phyloP scores from a whole-genome alignment of 2,113 vertebrate genomes.

The Rhinogobius similis region DNA sequence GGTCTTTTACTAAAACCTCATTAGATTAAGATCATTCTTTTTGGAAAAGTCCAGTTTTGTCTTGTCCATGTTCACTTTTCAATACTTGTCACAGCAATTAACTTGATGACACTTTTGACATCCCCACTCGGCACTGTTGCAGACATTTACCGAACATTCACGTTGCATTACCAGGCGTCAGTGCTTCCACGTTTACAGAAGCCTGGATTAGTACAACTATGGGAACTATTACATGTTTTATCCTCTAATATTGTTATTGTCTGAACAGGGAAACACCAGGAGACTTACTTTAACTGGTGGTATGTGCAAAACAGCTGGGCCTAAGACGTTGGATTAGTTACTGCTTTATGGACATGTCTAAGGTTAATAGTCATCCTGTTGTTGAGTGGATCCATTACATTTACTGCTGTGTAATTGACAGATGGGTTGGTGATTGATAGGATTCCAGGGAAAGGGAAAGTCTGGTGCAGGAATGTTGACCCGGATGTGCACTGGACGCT shows the following conservation, averaged over 20 bases:
- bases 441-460: not conserved
- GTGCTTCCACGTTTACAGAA: not conserved
- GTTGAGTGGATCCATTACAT: not conserved
- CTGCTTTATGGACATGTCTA: not conserved
- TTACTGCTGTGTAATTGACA: not conserved
- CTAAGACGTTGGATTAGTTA: not conserved
- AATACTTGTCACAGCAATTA: too few species aligned
- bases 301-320: not conserved
- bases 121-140: too few species aligned
- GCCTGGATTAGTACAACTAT: not conserved
- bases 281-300: not conserved
- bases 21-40: too few species aligned
- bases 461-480: conserved; percentile 42
- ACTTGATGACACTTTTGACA: too few species aligned
- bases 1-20: too few species aligned
- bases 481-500: conserved; percentile 5
- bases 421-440: not conserved
- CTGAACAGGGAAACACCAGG: not conserved
- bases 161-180: not conserved
- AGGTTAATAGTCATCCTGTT: not conserved
- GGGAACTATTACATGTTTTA: not conserved
- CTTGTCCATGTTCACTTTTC: too few species aligned
- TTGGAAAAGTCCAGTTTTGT: too few species aligned
- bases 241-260: not conserved
- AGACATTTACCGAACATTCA: too few species aligned